Evolutionary conservation across 2,888 invertebrate genomes (phyloP), one percentile per base, ranked within the genome.

Genomic region (Lochmaea capreae): DNA sequence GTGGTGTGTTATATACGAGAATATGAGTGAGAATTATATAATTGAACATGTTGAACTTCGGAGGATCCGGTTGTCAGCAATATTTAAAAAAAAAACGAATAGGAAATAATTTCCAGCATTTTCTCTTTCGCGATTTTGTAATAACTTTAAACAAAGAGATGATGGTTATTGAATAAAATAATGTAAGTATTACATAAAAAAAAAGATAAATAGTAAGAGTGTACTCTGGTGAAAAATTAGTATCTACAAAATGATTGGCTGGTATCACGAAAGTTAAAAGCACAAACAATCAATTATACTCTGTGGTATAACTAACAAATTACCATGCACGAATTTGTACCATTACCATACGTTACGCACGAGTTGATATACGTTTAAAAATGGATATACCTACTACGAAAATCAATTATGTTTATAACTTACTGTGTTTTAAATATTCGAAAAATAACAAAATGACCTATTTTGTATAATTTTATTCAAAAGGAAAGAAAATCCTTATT

Each of bases 281-380:
- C 59, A 59, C 26, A 33, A 59, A 59, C 59, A 59, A 59, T 59
- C 59, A 59, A 59, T 59, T 59, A 33, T 14, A 59, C 12, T 26
- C 12, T 59, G 26, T 59, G 59, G 59, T 26, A 26, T 33, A 33
- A 33, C 33, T 33, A 59, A 33, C 59, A 59, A 59, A 59, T 59
- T 59, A 33, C 59, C 3, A 26, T 12, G 14, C 33, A 33, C 33
- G 59, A 59, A 59, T 59, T 12, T 59, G n/a, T 33, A 4, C 33
- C 33, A 33, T 59, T 59, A 59, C 26, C 33, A 59, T 26, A n/a
- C 33, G 59, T 33, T 59, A n/a, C 33, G 59, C 59, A 33, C 59
- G 59, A 59, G 12, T 59, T 18, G 54, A 3, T 18, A 59, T 59
- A 59, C 59, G 9, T 33, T 33, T 5, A 54, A 59, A 59, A 59